These are phyloP conservation scores for Oncorhynchus masou DNA, from an alignment of 2,113 vertebrate species.

Conservation along the genomic window DNA sequence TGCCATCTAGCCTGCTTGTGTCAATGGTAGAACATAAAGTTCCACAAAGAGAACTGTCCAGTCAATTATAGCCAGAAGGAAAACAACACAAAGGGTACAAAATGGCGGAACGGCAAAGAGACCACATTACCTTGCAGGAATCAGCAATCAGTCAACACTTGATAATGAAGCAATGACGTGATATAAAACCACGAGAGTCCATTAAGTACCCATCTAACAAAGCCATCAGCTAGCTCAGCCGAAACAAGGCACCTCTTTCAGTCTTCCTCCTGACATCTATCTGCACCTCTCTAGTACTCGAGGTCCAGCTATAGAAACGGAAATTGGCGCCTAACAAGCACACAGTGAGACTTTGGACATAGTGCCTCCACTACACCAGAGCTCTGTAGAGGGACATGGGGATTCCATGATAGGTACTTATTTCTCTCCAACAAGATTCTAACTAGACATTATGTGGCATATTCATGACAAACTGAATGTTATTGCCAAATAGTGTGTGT, in stretches of 20 bases:
- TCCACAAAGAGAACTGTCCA: too few relatives aligned
- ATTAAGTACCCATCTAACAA: constrained; percentile 29
- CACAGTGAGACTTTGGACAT: constrained; percentile 58
- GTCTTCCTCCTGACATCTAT: background rate
- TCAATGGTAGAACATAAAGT: too few relatives aligned
- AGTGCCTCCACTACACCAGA: constrained; percentile 64
- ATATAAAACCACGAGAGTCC: constrained; percentile 50
- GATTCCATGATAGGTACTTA: constrained; percentile 21
- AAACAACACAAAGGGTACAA: too few relatives aligned
- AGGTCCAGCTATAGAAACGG: constrained; percentile 55
- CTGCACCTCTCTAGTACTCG: constrained; percentile 42
- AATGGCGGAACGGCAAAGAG: too few relatives aligned
- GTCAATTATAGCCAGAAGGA: too few relatives aligned
- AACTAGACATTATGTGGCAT: constrained; percentile 50
- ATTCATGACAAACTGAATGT: constrained; percentile 39
- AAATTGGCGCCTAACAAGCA: constrained; percentile 34
- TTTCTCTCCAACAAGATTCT: constrained; percentile 38
- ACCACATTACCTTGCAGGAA: constrained; percentile 42
- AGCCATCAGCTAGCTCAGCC: constrained; percentile 39
- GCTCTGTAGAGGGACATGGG: constrained; percentile 47
- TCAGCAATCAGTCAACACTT: constrained; percentile 63
- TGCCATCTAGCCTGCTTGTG: too few relatives aligned
- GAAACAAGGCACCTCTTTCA: background rate
- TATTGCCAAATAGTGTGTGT: constrained; percentile 27
- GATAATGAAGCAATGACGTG: constrained; percentile 60